Evolutionary conservation across 2,113 vertebrate genomes (phyloP).

Genomic region (Prolemur simus): DNA sequence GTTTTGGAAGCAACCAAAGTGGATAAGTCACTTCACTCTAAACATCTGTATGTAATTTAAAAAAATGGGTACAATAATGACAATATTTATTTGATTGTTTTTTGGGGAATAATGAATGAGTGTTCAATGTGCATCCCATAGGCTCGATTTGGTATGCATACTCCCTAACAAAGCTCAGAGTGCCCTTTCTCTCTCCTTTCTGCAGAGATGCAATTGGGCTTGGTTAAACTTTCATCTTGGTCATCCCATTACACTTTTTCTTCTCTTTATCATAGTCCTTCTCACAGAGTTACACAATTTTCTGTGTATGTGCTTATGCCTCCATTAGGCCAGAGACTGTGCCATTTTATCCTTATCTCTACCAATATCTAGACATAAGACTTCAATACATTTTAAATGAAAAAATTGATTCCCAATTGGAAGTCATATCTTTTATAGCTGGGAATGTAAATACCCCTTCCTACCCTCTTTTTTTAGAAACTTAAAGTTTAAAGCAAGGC

Average conservation of each 20-base stretch:
- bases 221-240: background rate
- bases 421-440: background rate
- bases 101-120: background rate
- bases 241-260: background rate
- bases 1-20: slow-evolving; percentile 1
- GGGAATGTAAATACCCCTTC: background rate
- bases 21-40: background rate
- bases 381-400: background rate
- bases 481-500: background rate
- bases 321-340: background rate
- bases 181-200: background rate
- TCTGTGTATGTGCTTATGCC: background rate
- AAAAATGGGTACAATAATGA: background rate
- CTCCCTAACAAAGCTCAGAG: background rate
- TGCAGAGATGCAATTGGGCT: background rate
- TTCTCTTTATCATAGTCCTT: background rate
- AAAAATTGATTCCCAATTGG: background rate
- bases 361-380: background rate
- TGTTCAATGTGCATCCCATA: background rate
- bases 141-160: background rate
- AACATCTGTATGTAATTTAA: background rate
- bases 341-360: background rate
- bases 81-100: background rate
- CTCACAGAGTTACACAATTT: background rate
- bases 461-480: background rate